phyloP scores from a whole-genome alignment of 2,113 vertebrate species.

The Embiotoca jacksoni region DNA sequence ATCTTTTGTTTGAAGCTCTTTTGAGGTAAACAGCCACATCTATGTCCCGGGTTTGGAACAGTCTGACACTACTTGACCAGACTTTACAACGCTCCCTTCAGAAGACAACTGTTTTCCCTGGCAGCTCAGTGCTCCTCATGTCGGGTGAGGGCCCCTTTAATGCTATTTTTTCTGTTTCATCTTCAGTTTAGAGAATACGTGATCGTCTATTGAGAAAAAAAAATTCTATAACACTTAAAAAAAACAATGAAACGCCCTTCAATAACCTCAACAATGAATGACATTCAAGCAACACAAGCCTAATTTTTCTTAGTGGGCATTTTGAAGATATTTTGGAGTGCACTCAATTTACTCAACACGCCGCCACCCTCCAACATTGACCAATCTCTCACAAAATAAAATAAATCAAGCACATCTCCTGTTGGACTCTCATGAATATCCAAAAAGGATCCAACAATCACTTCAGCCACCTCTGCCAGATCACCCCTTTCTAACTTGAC shows the following conservation, averaged over 20 bases:
- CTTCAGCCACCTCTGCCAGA: conserved; percentile 25
- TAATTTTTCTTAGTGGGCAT: conserved; percentile 16
- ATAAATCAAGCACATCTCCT: conserved; percentile 50
- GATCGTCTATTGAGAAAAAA: conserved; percentile 19
- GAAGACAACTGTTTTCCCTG: background rate
- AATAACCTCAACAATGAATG: conserved; percentile 24
- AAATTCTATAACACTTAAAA: background rate
- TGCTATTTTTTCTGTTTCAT: conserved; percentile 1
- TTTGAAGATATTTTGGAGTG: conserved; percentile 49
- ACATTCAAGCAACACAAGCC: conserved; percentile 23
- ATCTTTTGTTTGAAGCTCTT: too few relatives aligned
- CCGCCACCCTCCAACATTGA: conserved; percentile 30
- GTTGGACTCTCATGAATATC: conserved; percentile 60
- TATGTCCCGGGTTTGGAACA: background rate
- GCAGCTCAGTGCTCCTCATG: background rate
- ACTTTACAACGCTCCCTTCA: conserved; percentile 22
- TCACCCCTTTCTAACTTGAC: conserved; percentile 37
- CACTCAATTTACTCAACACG: conserved; percentile 37
- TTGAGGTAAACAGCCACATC: background rate
- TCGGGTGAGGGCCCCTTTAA: background rate
- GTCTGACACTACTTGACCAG: background rate
- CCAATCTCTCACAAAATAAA: conserved; percentile 38
- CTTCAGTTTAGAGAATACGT: background rate
- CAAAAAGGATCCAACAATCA: conserved; percentile 44
- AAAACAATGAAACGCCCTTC: conserved; percentile 16